Conservation (phyloP, 2,113 vertebrate species). For the Mormyrus iriodes region DNA sequence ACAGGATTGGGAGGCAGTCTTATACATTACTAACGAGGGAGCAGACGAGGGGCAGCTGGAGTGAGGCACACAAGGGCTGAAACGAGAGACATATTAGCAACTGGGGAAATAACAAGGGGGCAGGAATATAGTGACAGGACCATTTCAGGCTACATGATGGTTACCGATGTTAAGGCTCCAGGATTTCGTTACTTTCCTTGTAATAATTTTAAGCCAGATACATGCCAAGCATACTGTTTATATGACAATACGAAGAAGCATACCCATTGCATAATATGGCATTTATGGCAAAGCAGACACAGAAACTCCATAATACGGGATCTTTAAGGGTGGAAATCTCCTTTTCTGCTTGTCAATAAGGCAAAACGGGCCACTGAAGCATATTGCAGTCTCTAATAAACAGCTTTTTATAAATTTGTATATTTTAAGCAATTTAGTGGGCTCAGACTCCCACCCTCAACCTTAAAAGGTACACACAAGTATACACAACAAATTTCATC, state of each 20-base stretch:
- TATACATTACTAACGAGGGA: too few relatives aligned
- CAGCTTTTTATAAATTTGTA: neutral
- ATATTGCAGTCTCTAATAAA: neutral
- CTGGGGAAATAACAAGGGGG: too few relatives aligned
- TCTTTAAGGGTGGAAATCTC: neutral
- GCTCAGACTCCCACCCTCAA: neutral
- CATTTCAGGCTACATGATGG: neutral
- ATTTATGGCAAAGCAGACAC: neutral
- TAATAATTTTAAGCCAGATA: neutral
- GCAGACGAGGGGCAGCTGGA: too few relatives aligned
- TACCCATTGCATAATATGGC: neutral
- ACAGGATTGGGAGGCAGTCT: too few relatives aligned
- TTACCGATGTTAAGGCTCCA: neutral
- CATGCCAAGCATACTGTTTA: neutral
- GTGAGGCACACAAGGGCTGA: too few relatives aligned
- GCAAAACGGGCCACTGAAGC: neutral
- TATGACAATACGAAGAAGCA: neutral
- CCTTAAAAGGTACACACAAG: neutral
- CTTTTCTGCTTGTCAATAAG: conserved; percentile 5
- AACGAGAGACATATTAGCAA: too few relatives aligned
- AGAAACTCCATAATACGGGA: neutral
- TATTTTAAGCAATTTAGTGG: neutral
- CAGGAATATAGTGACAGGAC: too few relatives aligned
- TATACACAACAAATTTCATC: neutral
- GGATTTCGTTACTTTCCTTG: neutral